Base-by-base conservation (phyloP, 2,888 invertebrate genomes). In the Patella depressa region DNA sequence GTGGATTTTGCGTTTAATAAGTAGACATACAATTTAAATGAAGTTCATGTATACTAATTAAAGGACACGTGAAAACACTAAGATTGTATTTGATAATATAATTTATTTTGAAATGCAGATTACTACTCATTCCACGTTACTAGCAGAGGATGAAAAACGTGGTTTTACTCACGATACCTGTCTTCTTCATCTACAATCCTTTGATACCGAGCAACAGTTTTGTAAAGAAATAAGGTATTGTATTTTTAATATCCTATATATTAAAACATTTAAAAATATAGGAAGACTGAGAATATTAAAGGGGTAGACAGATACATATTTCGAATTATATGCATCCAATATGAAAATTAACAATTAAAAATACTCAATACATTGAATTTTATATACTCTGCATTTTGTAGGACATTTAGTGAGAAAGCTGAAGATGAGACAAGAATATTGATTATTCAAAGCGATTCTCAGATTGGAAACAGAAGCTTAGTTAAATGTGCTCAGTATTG, bases 191-290 rank as follows among this genome's bases (percentile, higher is more conserved):
- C 80, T 90, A n/a, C 86, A 88, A 71, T 84, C 86, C 12, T 88
- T 89, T 82, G 87, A 88, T 77, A 89, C 89, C 14, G 89, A 90
- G 73, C 89, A 89, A 75, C 88, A 89, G 81, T 89, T 89, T 80
- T 81, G 82, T 73, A 82, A 84, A 76, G 79, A 82, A 73, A 78
- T 88, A 69, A 83, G 81, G 87, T 88, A 77, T 9, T 45, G 7
- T 9, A 45, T 45, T 45, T 9, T 45, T 45, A 45, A 45, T 5
- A 45, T 45, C 45, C 45, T 45, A 45, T 29, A 29, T 29, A 29
- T 29, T 29, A 29, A 29, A 29, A 29, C 29, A 29, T 29, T 29
- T 29, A 29, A 3, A 29, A 29, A 29, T 3, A 29, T 29, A 29
- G 29, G 29, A 29, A 29, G 45, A 9, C 9, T 45, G 45, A 45